phyloP scores from a whole-genome alignment of 2,888 invertebrate species.

The Amphipoea oculea region DNA sequence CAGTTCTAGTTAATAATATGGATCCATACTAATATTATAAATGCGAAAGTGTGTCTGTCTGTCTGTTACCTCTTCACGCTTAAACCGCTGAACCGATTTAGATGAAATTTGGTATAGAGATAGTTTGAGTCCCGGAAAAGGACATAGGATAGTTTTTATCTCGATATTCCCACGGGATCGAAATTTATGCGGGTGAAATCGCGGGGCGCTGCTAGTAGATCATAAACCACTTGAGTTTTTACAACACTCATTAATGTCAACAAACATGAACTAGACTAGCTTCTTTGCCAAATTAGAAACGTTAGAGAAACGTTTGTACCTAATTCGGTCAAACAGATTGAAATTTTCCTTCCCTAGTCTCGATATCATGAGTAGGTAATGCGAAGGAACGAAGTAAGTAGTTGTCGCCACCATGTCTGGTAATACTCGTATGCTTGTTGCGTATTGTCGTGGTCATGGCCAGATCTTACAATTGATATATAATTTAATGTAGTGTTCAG shows the following conservation, averaged over 20 bases:
- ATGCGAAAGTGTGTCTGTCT: too few relatives aligned
- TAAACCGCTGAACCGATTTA: too few relatives aligned
- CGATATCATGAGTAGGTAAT: background rate
- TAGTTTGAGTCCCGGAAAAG: too few relatives aligned
- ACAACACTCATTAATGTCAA: slow-evolving; percentile 41
- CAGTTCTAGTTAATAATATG: slow-evolving; percentile 22
- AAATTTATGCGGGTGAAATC: too few relatives aligned
- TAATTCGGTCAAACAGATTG: background rate
- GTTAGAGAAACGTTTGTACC: background rate
- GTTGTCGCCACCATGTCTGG: background rate
- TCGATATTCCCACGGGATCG: too few relatives aligned
- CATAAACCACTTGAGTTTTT: slow-evolving; percentile 50
- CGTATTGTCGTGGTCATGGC: background rate
- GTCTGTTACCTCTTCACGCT: too few relatives aligned
- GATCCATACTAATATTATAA: background rate
- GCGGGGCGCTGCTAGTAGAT: background rate
- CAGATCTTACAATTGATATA: too few relatives aligned
- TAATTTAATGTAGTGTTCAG: too few relatives aligned
- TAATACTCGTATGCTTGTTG: background rate
- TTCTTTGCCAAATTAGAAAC: background rate
- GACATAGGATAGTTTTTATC: too few relatives aligned
- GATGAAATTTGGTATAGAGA: too few relatives aligned
- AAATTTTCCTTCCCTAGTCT: background rate
- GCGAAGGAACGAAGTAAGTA: background rate
- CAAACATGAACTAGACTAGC: slow-evolving; percentile 19